These are phyloP conservation scores for Polypedilum vanderplanki DNA, from an alignment of 1,140 invertebrate species.

Conservation along the genomic window DNA sequence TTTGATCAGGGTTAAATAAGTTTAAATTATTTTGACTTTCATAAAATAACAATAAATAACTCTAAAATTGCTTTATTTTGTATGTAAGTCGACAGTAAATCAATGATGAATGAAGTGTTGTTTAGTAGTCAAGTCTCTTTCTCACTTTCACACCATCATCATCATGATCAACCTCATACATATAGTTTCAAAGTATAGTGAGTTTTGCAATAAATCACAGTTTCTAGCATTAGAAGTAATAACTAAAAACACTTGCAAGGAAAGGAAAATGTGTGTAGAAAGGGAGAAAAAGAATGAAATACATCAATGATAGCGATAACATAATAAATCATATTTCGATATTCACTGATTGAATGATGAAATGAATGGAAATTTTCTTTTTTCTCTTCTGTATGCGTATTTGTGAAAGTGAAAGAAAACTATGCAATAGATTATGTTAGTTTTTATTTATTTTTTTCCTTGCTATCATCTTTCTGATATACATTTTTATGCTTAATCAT, in stretches of 20 bases:
- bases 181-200: background rate
- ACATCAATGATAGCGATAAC: conserved; percentile 12
- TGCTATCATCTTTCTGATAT: background rate
- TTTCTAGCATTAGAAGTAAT: background rate
- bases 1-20: too few relatives aligned
- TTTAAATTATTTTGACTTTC: too few relatives aligned
- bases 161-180: background rate
- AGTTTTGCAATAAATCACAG: background rate
- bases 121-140: background rate
- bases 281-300: background rate
- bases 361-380: background rate
- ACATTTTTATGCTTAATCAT: conserved; percentile 8
- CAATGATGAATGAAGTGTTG: background rate
- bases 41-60: too few relatives aligned
- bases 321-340: conserved; percentile 20
- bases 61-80: too few relatives aligned
- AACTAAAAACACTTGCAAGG: background rate
- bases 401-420: too few relatives aligned
- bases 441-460: conserved; percentile 6
- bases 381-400: background rate
- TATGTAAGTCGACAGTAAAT: conserved; percentile 12
- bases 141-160: background rate
- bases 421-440: background rate
- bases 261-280: background rate
- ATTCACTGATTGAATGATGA: conserved; percentile 9